phyloP scores from a whole-genome alignment of 2,113 vertebrate genomes.

The Vicugna pacos region DNA sequence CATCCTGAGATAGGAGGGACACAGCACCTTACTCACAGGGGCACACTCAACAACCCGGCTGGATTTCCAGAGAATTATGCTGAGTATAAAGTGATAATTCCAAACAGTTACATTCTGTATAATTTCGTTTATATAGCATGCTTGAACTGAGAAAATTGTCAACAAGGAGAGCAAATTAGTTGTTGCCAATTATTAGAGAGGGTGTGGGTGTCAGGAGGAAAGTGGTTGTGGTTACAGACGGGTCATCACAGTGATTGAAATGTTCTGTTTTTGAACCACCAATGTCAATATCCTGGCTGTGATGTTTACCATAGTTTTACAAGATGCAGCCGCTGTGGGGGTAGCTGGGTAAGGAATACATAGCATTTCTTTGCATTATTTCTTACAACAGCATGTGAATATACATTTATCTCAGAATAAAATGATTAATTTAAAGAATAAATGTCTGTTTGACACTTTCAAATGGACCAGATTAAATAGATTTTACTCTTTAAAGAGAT shows the following conservation, averaged over 20 bases:
- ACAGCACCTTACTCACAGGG: accelerated
- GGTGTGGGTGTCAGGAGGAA: accelerated
- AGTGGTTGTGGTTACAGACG: too few species aligned
- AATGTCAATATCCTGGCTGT: accelerated
- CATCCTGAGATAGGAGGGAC: not conserved
- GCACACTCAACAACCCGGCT: accelerated
- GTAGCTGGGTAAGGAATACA: not conserved
- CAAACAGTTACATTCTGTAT: too few species aligned
- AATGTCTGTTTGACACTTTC: not conserved
- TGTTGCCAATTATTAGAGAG: not conserved
- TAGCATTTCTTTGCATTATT: not conserved
- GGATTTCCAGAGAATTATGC: not conserved
- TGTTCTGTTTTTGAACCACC: accelerated
- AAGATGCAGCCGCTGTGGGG: not conserved
- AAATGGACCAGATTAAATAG: not conserved
- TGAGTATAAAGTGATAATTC: not conserved
- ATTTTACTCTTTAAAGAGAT: not conserved
- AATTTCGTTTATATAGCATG: not conserved
- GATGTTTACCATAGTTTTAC: not conserved
- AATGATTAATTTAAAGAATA: not conserved
- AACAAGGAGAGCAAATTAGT: not conserved
- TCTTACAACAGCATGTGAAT: not conserved
- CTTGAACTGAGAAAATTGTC: not conserved
- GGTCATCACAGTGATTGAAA: accelerated
- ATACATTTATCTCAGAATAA: not conserved